These are phyloP conservation scores for Ectemnius continuus DNA, from an alignment of 2,888 invertebrate species.

Conservation along the genomic window DNA sequence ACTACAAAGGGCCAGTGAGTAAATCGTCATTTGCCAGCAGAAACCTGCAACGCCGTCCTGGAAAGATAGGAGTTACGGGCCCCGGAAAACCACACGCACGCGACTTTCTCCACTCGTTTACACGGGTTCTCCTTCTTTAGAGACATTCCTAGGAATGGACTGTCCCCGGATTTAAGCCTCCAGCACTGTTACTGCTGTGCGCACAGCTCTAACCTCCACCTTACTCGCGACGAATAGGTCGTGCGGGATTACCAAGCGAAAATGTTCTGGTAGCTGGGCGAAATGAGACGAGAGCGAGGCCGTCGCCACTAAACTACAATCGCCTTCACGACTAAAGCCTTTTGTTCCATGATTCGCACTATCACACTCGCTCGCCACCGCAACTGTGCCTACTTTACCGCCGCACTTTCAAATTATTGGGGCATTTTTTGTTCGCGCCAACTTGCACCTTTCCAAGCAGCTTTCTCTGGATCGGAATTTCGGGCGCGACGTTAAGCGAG, in stretches of 20 bases:
- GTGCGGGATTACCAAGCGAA: constrained; percentile 37
- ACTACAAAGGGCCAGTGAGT: constrained; percentile 7
- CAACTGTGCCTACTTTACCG: constrained; percentile 3
- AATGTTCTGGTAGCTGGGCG: constrained; percentile 31
- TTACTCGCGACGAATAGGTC: too few relatives aligned
- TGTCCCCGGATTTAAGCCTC: too few relatives aligned
- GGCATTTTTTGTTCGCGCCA: constrained; percentile 23
- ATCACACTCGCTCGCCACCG: too few relatives aligned
- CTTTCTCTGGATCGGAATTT: background rate
- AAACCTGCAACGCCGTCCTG: background rate
- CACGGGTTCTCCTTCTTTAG: too few relatives aligned
- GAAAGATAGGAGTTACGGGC: too few relatives aligned
- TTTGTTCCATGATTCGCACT: constrained; percentile 23
- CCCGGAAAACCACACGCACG: too few relatives aligned
- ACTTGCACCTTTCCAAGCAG: background rate
- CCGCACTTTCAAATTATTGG: constrained; percentile 30
- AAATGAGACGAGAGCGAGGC: constrained; percentile 48
- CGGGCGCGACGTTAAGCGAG: background rate
- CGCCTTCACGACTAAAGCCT: constrained; percentile 46
- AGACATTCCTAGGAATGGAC: too few relatives aligned
- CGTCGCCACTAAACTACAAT: constrained; percentile 42
- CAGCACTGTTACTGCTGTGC: too few relatives aligned
- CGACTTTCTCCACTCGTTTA: too few relatives aligned
- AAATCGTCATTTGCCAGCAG: constrained; percentile 24
- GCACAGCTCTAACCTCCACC: too few relatives aligned